Percentiles rank a stretch among this genome's conserved stretches.
phyloP scores from a whole-genome alignment of 2,113 vertebrate species.

The Alouatta palliata region DNA sequence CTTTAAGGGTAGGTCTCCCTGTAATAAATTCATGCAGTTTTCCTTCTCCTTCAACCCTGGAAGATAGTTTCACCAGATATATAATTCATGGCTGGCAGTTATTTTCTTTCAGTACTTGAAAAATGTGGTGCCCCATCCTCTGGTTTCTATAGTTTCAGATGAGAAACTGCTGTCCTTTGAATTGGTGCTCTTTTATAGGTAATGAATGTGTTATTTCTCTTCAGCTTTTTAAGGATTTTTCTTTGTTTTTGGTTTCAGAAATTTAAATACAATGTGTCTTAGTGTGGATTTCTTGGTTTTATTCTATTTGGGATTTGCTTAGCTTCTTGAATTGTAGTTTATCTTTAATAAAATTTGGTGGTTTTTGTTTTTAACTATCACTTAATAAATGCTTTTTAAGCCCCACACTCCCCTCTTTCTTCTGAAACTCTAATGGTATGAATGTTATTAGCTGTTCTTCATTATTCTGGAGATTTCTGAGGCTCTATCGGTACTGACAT shows the following conservation, averaged over 20 bases:
- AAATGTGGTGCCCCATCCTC: not conserved
- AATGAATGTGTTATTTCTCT: not conserved
- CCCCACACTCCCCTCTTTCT: not conserved
- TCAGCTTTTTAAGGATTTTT: not conserved
- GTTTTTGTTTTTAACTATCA: not conserved
- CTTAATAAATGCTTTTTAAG: not conserved
- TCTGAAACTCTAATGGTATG: not conserved
- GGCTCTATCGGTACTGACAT: not conserved
- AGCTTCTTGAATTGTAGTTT: not conserved
- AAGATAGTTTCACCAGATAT: not conserved
- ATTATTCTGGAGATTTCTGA: not conserved
- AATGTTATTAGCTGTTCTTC: not conserved
- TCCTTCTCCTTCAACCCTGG: not conserved
- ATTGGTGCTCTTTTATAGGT: not conserved
- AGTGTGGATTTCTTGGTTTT: not conserved
- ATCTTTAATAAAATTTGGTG: not conserved
- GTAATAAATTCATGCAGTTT: not conserved
- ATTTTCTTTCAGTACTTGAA: not conserved
- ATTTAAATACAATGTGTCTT: not conserved
- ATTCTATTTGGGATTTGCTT: not conserved
- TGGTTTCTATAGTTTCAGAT: not conserved
- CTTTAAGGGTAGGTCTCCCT: not conserved
- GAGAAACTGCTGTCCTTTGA: not conserved
- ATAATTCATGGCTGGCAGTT: not conserved
- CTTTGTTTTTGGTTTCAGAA: constrained; percentile 17